Evolutionary conservation across 2,797 vertebrate genomes (phyloP).

Genomic region (Selene dorsalis): DNA sequence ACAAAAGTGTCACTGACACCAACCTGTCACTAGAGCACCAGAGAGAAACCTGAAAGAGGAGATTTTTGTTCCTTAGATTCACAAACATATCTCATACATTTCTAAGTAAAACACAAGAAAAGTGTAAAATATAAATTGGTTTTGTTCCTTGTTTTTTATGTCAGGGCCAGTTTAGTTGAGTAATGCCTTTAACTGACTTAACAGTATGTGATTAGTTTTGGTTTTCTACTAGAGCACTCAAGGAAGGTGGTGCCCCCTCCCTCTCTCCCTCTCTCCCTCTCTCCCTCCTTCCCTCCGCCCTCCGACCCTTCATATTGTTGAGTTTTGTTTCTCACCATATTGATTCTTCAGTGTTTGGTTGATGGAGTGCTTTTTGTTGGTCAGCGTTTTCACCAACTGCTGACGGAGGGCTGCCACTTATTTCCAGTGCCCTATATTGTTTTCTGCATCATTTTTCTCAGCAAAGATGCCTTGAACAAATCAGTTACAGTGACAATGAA

Average conservation of each 20-base stretch:
- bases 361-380: conserved; percentile 56
- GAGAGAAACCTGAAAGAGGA: too few relatives aligned
- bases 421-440: conserved; percentile 21
- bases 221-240: not conserved
- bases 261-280: not conserved
- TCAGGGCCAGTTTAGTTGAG: not conserved
- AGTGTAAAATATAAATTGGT: too few relatives aligned
- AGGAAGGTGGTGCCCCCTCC: not conserved
- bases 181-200: not conserved
- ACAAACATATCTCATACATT: too few relatives aligned
- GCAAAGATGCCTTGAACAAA: conserved; percentile 3
- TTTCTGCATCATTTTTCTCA: conserved; percentile 37
- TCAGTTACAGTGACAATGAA: not conserved
- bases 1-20: too few relatives aligned
- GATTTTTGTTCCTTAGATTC: too few relatives aligned
- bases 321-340: conserved; percentile 49
- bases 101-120: too few relatives aligned
- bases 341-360: conserved; percentile 54
- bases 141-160: not conserved
- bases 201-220: not conserved
- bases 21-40: too few relatives aligned
- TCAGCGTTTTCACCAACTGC: conserved; percentile 65
- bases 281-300: not conserved
- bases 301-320: not conserved
- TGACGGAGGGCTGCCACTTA: conserved; percentile 59